phyloP scores from a whole-genome alignment of 2,888 invertebrate species.

The Acrobasis repandana region DNA sequence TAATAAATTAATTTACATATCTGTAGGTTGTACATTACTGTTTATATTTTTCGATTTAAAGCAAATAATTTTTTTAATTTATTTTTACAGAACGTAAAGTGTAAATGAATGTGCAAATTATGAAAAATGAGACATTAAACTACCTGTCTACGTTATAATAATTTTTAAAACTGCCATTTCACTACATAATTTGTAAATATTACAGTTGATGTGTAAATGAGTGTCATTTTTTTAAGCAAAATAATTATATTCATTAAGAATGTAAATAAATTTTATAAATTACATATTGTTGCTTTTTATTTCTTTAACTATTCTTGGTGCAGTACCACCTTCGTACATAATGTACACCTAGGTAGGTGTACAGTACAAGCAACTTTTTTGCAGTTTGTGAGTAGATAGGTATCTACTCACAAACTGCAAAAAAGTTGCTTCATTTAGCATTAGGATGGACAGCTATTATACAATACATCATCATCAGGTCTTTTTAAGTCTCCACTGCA shows the following conservation, averaged over 20 bases:
- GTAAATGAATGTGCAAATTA: not conserved
- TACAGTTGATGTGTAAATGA: not conserved
- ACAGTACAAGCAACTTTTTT: too few relatives aligned
- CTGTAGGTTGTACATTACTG: too few relatives aligned
- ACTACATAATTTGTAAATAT: not conserved
- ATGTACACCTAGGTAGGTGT: too few relatives aligned
- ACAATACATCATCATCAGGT: too few relatives aligned
- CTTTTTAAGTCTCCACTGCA: too few relatives aligned
- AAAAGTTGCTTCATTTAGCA: too few relatives aligned
- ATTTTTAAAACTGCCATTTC: not conserved
- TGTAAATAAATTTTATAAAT: not conserved
- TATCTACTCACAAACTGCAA: too few relatives aligned
- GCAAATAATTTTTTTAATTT: conserved; percentile 11
- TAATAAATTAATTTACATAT: too few relatives aligned
- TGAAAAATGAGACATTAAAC: not conserved
- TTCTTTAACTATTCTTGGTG: not conserved
- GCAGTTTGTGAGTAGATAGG: too few relatives aligned
- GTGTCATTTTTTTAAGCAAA: not conserved
- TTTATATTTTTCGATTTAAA: not conserved
- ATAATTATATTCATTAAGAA: not conserved
- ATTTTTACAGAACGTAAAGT: conserved; percentile 4
- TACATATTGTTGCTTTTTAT: not conserved
- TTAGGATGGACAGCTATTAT: too few relatives aligned
- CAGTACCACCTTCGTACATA: not conserved
- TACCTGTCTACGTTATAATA: not conserved